A percentile compares a stretch with the other conserved stretches of the same genome.
Evolutionary conservation across 2,113 vertebrate species (phyloP).

Genomic region (Sinocyclocheilus rhinocerous): DNA sequence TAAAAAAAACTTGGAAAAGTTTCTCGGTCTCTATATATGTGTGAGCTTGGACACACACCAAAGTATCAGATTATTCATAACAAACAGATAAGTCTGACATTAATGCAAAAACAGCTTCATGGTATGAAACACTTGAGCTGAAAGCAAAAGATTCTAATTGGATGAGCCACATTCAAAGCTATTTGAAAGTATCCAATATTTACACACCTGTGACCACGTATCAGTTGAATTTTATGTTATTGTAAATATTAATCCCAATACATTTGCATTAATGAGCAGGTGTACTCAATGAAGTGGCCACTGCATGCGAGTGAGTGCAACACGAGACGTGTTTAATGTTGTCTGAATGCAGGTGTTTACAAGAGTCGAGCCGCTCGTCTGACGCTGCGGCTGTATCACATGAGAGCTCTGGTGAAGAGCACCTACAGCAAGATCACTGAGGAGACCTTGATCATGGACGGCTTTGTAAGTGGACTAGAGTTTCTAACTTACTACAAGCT

Average conservation of each 20-base stretch:
- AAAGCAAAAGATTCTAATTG: neutral
- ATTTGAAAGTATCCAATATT: neutral
- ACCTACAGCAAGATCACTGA: conserved; percentile 87
- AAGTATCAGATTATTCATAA: neutral
- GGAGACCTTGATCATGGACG: conserved; percentile 96
- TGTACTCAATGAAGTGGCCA: neutral
- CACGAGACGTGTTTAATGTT: neutral
- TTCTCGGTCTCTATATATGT: too few relatives aligned
- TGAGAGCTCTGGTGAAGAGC: conserved; percentile 85
- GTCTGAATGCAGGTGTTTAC: conserved; percentile 83
- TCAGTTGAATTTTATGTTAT: neutral
- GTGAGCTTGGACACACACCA: neutral
- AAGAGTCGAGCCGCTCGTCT: conserved; percentile 93
- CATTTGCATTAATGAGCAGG: neutral
- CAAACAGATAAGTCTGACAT: neutral
- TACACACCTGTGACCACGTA: neutral
- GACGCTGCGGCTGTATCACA: conserved; percentile 88
- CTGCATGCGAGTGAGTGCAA: neutral
- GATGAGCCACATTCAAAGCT: neutral
- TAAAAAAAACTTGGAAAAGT: too few relatives aligned
- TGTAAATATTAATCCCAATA: neutral
- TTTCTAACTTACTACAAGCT: neutral
- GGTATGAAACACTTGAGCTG: neutral
- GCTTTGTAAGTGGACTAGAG: conserved; percentile 85
- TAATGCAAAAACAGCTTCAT: neutral